Evolutionary conservation across 2,797 vertebrate genomes (phyloP), one percentile per base, ranked within the genome.

Genomic region (Hirundo rustica): DNA sequence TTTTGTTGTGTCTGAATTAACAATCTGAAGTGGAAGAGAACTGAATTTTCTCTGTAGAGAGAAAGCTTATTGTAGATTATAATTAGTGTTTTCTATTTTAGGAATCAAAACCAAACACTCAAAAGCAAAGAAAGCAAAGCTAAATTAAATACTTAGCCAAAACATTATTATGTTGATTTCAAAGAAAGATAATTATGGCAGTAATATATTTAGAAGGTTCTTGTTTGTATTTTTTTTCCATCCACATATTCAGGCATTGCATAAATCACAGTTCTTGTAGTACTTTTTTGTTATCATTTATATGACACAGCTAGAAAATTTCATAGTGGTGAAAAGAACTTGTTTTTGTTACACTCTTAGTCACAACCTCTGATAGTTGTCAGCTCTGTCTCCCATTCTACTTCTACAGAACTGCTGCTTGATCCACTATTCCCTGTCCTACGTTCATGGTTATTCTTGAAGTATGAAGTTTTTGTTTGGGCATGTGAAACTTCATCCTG

Each of bases 121-220:
- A 42, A 79, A 92, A 73, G 26, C 21, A 94, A 85, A 77, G 36
- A 85, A 93, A 80, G 26, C 38, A 93, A 88, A 93, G 10, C 34
- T 89, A 91, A 92, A 84, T 81, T 72, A 93, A 94, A 93, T 72
- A 94, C 34, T 20, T 88, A 88, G 32, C 25, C 45, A 80, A 94
- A 92, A 65, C 58, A 91, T 22, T 83, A 20, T 67, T 88, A 40
- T 74, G 20, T 65, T 83, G 42, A 75, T 96, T 83, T 91, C 62
- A 85, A 88, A 92, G 85, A 26, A 0, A 8, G 45, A 34, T 80
- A 85, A 78, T 92, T 92, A 89, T 65, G 93, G 57, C 9, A 65
- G 27, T 20, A 83, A 77, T 62, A 74, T 74, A 76, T 89, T 85
- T 77, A 85, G 66, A 83, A 89, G 9, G 1, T 19, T 71, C 10